Conservation (phyloP, 2,797 vertebrate species). For the Xenops minutus region DNA sequence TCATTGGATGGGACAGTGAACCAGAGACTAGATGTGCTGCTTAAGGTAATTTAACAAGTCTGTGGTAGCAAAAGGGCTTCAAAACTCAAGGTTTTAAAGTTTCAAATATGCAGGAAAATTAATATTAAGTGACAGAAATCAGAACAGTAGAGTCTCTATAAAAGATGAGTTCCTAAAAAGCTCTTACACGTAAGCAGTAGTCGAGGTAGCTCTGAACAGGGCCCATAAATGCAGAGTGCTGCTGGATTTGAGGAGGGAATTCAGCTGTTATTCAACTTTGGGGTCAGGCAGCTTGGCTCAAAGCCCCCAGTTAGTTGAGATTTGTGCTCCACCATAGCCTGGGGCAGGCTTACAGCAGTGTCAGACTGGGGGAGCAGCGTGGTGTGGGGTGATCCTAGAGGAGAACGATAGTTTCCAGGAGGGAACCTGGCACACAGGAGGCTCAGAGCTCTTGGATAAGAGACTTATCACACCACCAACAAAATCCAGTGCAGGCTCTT, state of each 20-base stretch:
- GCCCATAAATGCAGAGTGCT: conserved; percentile 19
- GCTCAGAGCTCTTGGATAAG: not conserved
- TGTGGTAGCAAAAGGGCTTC: not conserved
- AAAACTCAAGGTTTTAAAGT: not conserved
- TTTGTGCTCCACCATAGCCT: not conserved
- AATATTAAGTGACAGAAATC: not conserved
- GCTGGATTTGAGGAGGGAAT: not conserved
- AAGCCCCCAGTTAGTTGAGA: not conserved
- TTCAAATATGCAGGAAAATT: not conserved
- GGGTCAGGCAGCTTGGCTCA: conserved; percentile 5
- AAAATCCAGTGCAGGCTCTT: not conserved
- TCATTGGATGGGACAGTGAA: not conserved
- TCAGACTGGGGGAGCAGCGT: not conserved
- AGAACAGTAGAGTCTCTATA: not conserved
- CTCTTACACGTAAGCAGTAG: not conserved
- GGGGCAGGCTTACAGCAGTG: not conserved
- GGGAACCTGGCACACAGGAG: not conserved
- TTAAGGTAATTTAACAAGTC: not conserved
- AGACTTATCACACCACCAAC: not conserved
- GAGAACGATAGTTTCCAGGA: not conserved
- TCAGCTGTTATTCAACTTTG: conserved; percentile 5
- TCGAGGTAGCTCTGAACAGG: not conserved
- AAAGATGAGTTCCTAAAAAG: conserved; percentile 19
- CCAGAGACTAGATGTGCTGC: not conserved
- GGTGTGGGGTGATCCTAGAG: not conserved